Evolutionary conservation across 2,113 vertebrate genomes (phyloP).

Genomic region (Hemiprocne comata): DNA sequence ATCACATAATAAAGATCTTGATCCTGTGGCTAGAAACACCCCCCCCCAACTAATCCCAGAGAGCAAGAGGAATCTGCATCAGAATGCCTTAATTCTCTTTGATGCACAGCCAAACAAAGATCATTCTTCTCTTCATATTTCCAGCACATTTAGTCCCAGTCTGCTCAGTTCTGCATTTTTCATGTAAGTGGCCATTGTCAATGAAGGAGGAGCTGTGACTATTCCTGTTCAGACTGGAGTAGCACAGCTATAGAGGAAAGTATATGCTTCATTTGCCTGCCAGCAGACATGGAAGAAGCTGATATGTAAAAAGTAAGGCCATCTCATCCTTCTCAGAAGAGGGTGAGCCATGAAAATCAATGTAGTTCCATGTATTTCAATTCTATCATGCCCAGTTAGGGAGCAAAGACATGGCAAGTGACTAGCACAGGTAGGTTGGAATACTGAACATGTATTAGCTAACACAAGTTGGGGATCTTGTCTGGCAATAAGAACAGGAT

Average conservation of each 20-base stretch:
- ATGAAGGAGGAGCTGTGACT: background rate
- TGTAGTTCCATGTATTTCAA: background rate
- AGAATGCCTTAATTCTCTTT: conserved; percentile 39
- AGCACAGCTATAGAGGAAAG: background rate
- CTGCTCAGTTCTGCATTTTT: conserved; percentile 43
- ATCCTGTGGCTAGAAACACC: conserved; percentile 42
- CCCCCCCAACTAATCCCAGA: conserved; percentile 37
- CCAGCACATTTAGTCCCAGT: conserved; percentile 30
- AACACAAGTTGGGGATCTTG: background rate
- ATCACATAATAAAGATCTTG: background rate
- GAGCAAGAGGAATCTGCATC: conserved; percentile 46
- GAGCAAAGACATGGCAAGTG: background rate
- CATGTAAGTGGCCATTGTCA: background rate
- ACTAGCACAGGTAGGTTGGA: background rate
- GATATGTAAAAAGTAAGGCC: background rate
- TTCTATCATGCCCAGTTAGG: background rate
- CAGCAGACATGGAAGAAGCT: background rate
- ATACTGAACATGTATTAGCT: background rate
- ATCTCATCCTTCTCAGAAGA: background rate
- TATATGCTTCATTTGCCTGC: background rate
- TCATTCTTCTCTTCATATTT: conserved; percentile 36
- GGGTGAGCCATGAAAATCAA: background rate
- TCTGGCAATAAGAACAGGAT: background rate
- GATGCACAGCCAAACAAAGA: conserved; percentile 55
- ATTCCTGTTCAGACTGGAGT: background rate